Evolutionary conservation across 2,113 vertebrate genomes (phyloP).

Genomic region (Larimichthys polyactis): DNA sequence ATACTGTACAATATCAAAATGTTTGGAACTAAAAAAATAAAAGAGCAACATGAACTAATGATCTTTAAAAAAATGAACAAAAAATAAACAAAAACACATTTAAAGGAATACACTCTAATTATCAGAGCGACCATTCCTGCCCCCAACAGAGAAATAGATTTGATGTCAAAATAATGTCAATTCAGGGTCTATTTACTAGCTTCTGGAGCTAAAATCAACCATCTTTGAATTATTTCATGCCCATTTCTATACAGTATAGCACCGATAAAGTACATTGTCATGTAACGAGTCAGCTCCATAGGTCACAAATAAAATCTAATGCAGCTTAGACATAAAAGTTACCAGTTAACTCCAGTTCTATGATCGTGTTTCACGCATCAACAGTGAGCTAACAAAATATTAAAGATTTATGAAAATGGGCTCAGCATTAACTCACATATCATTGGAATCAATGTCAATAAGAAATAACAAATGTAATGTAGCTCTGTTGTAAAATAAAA

Average conservation of each 20-base stretch:
- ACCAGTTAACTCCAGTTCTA: no score
- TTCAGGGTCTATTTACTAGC: not conserved
- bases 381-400: not conserved
- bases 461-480: not conserved
- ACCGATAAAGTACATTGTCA: not conserved
- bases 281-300: not conserved
- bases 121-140: not conserved
- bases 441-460: not conserved
- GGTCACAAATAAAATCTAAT: not conserved
- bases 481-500: not conserved
- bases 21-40: conserved; percentile 34
- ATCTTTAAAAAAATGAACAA: not conserved
- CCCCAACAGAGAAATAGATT: not conserved
- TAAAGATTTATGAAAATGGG: no score
- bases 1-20: conserved; percentile 44
- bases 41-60: conserved; percentile 19
- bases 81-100: not conserved
- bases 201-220: not conserved
- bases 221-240: not conserved
- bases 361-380: not conserved
- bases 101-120: not conserved
- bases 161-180: not conserved
- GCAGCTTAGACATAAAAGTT: not conserved
- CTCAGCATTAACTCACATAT: not conserved
- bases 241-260: no score